Evolutionary conservation across 2,888 invertebrate species (phyloP), one percentile per base, ranked within the genome.

Genomic region (Hoplodrina ambigua): DNA sequence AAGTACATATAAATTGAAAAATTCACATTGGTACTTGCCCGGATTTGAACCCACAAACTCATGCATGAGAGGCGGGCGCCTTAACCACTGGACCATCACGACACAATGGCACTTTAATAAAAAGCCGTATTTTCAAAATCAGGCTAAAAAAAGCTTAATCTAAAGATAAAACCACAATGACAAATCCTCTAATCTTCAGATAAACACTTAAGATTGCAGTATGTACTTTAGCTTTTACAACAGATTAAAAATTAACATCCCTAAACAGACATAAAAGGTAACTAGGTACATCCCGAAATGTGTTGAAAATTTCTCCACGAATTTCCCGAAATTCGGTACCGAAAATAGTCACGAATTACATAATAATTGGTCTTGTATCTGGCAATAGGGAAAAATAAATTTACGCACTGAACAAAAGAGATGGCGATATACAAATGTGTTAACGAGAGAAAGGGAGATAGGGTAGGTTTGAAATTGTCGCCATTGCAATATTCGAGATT

Each of bases 401-500:
- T 84, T 80, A 78, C 85, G 82, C 81, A 81, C 72, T 63, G 80
- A 70, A 69, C 53, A 75, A 83, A 69, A 75, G 75, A 76, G 84
- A 85, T 46, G 68, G 57, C 41, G 10, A 33, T 61, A 84, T 57
- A 69, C 65, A 65, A 55, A 52, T 64, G 30, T 54, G 37, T 57
- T 17, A 52, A 76, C 44, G 76, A 55, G 71, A 62, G 84, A 89
- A 74, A 75, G 81, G 66, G 72, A 65, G 70, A 81, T 82, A 86
- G 79, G 82, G 84, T 81, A 82, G 85, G 87, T 90, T 92, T 92
- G 88, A 91, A 92, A 93, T 93, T 92, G 94, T 93, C 92, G 90
- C 90, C 91, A 87, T 89, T 85, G 94, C 95, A 95, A 95, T 95
- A 94, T 94, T 91, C 93, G 88, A 94, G 94, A 95, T 95, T 94